Evolutionary conservation across 2,797 vertebrate species (phyloP), one percentile per base, ranked within the genome.

Genomic region (Triplophysa yarkandensis): DNA sequence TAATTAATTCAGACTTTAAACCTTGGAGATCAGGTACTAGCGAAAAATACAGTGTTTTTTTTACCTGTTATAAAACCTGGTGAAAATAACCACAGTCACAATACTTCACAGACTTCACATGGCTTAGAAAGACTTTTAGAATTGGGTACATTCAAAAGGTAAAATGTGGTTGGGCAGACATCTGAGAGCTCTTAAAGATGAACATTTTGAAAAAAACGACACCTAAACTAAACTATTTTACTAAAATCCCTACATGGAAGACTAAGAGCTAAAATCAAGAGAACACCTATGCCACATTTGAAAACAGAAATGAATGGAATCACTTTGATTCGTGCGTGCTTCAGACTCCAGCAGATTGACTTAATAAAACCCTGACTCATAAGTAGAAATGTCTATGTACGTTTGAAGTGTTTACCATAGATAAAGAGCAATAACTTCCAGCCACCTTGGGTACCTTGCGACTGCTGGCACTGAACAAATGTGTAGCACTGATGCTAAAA

Each of bases 361-460:
- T 75, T 64, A 62, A 46, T 48, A 66, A 75, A 58, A 67, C 63
- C 63, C 61, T 75, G 73, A 68, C 63, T 65, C 46, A 14, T 65
- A 67, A 39, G 58, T 60, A 50, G 66, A 60, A 74, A 69, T 19
- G 28, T 68, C 41, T 67, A 16, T 41, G 23, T 41, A 65, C 34
- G 61, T 36, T 66, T 75, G 60, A 75, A 79, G 52, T 79, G 71
- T 75, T 66, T 64, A 62, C 64, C 13, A 30, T 74, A 78, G 60
- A 74, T 74, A 57, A 70, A 69, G 60, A 63, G 44, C 71, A 65
- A 48, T 74, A 79, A 70, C 71, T 50, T 74, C 58, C 28, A 75
- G 34, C 67, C 43, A 79, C 54, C 46, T 30, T 34, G 52, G 43
- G 32, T 71, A 65, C 55, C 70, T 63, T 57, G 27, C 34, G 70